A percentile compares a stretch with the other conserved stretches of the same genome.
Evolutionary conservation across 2,888 invertebrate species (phyloP).

Genomic region (Gymnocheta viridis): DNA sequence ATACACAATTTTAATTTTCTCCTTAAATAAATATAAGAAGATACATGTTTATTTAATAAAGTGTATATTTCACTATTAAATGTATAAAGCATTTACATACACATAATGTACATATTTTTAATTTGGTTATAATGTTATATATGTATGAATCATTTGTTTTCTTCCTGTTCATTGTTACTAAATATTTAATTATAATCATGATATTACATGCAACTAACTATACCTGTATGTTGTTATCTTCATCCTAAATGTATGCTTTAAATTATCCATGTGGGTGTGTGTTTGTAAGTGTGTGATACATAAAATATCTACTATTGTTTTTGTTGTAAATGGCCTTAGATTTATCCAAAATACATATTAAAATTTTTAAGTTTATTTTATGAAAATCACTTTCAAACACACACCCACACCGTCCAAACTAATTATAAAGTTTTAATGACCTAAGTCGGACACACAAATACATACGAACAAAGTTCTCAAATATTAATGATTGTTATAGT

Average conservation of each 20-base stretch:
- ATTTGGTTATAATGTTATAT: conserved; percentile 9
- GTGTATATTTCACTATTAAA: background rate
- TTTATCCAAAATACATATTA: conserved; percentile 1
- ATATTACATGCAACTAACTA: conserved; percentile 22
- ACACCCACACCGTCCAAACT: background rate
- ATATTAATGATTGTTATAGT: conserved; percentile 79
- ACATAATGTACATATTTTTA: background rate
- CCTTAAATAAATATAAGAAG: background rate
- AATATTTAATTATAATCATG: conserved; percentile 43
- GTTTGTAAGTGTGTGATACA: background rate
- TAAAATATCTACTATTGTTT: background rate
- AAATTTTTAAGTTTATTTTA: conserved; percentile 29
- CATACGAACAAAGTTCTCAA: conserved; percentile 44
- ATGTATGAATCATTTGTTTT: conserved; percentile 8
- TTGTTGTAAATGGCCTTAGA: background rate
- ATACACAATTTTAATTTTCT: background rate
- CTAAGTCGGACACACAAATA: background rate
- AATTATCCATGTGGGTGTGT: background rate
- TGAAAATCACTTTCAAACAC: background rate
- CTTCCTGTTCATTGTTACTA: background rate
- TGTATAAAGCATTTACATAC: background rate
- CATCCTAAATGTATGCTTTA: conserved; percentile 22
- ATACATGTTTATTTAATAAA: conserved; percentile 13
- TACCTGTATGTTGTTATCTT: conserved; percentile 13
- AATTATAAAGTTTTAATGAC: conserved; percentile 11